Evolutionary conservation across 1,140 invertebrate species (phyloP).

Genomic region (Microvelia longipes): DNA sequence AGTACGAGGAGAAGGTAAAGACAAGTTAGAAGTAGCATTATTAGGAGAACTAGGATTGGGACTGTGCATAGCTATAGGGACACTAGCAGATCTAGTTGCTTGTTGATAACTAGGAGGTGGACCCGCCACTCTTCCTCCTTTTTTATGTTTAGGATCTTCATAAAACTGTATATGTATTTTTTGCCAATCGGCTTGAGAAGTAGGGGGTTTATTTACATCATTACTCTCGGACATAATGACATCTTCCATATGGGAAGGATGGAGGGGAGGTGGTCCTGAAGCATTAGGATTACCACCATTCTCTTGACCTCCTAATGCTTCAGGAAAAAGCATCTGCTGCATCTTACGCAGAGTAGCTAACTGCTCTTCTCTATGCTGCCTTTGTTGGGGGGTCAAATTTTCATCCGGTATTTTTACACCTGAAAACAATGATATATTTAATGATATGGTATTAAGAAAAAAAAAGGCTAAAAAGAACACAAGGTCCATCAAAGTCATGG

Average conservation of each 20-base stretch:
- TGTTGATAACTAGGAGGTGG: conserved; percentile 75
- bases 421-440: conserved; percentile 10
- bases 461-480: too few species aligned
- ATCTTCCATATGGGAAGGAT: conserved; percentile 15
- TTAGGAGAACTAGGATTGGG: conserved; percentile 53
- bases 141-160: conserved; percentile 43
- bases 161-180: conserved; percentile 73
- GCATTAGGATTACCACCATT: conserved; percentile 21
- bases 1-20: conserved; percentile 49
- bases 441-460: too few species aligned
- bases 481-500: too few species aligned
- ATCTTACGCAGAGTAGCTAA: conserved; percentile 81
- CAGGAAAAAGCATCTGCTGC: conserved; percentile 68
- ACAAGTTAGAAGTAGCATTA: conserved; percentile 52
- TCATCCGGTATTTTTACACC: conserved; percentile 88
- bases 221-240: conserved; percentile 12
- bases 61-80: conserved; percentile 59
- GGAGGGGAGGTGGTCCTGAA: conserved; percentile 20
- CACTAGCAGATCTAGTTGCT: conserved; percentile 63
- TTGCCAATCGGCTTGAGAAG: conserved; percentile 67
- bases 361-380: conserved; percentile 81
- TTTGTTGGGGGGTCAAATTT: conserved; percentile 88
- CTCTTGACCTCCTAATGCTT: conserved; percentile 30
- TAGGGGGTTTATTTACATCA: conserved; percentile 14
- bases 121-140: conserved; percentile 37